Percentiles rank a stretch among this genome's conserved stretches.
These are phyloP conservation scores for Prunella himalayana DNA, from an alignment of 2,113 vertebrate species.

Conservation along the genomic window DNA sequence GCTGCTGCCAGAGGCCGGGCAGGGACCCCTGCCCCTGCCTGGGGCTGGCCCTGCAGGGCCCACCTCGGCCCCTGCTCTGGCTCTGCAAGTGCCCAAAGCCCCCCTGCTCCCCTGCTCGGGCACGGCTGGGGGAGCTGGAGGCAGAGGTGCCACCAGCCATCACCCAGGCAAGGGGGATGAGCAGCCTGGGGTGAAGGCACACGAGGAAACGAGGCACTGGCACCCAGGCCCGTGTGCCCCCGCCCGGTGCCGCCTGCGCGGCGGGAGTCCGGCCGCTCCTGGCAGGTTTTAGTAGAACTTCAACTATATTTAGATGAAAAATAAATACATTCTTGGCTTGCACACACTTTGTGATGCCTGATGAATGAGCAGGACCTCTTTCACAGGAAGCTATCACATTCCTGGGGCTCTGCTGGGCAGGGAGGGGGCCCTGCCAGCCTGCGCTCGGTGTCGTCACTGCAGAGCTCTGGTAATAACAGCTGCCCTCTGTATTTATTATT, in stretches of 20 bases:
- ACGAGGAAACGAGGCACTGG: rapidly evolving
- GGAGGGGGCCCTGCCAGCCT: neutral
- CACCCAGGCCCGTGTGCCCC: rapidly evolving
- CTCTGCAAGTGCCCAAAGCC: rapidly evolving
- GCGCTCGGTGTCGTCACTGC: rapidly evolving
- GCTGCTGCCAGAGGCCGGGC: neutral
- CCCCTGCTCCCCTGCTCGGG: rapidly evolving
- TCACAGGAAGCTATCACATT: neutral
- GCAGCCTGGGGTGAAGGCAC: neutral
- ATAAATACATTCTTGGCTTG: slow-evolving; percentile 13
- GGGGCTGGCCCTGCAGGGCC: neutral
- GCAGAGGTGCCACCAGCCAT: neutral
- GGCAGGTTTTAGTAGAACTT: neutral
- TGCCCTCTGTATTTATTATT: neutral
- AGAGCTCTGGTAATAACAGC: neutral
- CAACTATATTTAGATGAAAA: slow-evolving; percentile 22
- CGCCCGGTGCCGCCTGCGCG: rapidly evolving
- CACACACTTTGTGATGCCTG: neutral
- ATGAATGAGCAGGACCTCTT: slow-evolving; percentile 33
- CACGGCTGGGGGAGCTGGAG: neutral
- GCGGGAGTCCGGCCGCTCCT: neutral
- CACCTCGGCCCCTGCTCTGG: rapidly evolving
- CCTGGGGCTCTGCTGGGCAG: neutral
- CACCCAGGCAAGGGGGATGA: rapidly evolving
- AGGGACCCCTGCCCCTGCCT: rapidly evolving